Conservation (phyloP, 2,113 vertebrate genomes). For the Ardeotis arabs region DNA sequence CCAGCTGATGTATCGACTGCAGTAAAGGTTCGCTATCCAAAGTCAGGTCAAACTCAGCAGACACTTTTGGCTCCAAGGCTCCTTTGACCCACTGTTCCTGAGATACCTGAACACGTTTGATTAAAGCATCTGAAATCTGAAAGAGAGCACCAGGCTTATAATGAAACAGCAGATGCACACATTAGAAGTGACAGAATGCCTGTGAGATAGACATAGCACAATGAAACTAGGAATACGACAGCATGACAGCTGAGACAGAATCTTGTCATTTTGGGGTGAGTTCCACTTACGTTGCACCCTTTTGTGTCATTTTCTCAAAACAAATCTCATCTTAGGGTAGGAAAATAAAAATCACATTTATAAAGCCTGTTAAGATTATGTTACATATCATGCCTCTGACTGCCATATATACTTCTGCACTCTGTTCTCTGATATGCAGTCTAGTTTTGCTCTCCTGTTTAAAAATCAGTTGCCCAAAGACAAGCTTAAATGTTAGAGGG, state of each 20-base stretch:
- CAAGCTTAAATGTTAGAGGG: not conserved
- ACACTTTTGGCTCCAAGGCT: conserved; percentile 94
- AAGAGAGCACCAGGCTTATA: conserved; percentile 30
- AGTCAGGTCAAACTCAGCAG: conserved; percentile 92
- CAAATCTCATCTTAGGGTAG: not conserved
- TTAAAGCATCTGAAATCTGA: conserved; percentile 95
- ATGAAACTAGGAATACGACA: not conserved
- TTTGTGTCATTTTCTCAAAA: not conserved
- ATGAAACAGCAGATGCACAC: not conserved
- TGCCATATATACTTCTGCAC: not conserved
- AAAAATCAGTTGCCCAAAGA: not conserved
- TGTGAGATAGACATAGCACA: not conserved
- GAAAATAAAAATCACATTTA: not conserved
- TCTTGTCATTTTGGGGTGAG: not conserved
- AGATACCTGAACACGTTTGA: conserved; percentile 92
- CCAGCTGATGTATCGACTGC: conserved; percentile 94
- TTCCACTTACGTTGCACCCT: not conserved
- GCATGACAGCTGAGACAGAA: not conserved
- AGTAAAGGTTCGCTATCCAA: conserved; percentile 91
- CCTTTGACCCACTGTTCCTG: conserved; percentile 99
- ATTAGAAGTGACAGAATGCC: not conserved
- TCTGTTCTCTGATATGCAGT: not conserved
- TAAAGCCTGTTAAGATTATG: not conserved
- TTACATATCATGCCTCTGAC: not conserved
- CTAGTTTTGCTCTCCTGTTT: not conserved